Evolutionary conservation across 2,113 vertebrate species (phyloP).

Genomic region (Etheostoma spectabile): DNA sequence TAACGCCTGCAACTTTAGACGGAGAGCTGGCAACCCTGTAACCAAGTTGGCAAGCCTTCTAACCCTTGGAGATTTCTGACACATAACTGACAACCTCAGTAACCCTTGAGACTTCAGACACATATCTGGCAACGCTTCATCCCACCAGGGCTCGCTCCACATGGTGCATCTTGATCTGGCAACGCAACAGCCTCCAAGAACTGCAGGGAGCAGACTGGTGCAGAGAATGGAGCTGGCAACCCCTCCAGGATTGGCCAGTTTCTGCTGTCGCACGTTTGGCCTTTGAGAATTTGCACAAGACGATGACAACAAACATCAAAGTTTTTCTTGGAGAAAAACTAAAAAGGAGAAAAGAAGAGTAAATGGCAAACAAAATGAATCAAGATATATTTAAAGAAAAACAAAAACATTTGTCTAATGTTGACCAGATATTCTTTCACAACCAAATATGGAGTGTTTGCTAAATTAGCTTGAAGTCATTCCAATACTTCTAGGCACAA

Average conservation of each 20-base stretch:
- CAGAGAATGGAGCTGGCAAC: constrained; percentile 44
- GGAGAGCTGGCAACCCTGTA: constrained; percentile 38
- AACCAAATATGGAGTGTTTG: background rate
- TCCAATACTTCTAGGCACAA: background rate
- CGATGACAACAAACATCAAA: constrained; percentile 32
- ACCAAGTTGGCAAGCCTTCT: constrained; percentile 45
- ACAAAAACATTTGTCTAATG: background rate
- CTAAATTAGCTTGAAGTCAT: background rate
- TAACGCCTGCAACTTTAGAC: constrained; percentile 9
- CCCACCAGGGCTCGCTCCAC: constrained; percentile 51
- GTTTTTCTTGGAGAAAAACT: background rate
- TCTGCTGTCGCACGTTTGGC: background rate
- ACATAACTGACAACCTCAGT: constrained; percentile 56
- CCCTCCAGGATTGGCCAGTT: constrained; percentile 39
- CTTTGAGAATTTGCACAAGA: constrained; percentile 24
- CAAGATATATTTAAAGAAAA: background rate
- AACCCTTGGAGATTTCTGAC: constrained; percentile 52
- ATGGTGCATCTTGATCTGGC: constrained; percentile 60
- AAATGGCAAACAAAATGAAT: background rate
- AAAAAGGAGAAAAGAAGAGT: background rate
- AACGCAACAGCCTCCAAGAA: constrained; percentile 13
- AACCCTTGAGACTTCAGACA: constrained; percentile 58
- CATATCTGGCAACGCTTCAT: constrained; percentile 61
- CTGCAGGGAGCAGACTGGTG: constrained; percentile 39
- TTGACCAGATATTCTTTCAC: background rate